These are phyloP conservation scores for Sphaeramia orbicularis DNA, from an alignment of 2,797 vertebrate genomes.

Conservation along the genomic window DNA sequence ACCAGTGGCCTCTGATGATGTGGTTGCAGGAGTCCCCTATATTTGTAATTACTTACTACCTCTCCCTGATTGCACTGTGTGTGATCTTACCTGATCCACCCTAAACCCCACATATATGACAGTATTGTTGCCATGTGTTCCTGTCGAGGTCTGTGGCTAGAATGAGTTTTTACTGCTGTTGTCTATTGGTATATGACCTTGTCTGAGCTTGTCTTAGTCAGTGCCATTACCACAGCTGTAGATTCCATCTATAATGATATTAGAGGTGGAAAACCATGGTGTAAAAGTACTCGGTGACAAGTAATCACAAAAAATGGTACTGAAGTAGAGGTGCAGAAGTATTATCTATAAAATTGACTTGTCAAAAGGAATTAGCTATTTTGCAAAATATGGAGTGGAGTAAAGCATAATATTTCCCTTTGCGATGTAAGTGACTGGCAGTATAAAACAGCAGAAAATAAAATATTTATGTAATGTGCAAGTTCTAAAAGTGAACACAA, in stretches of 20 bases:
- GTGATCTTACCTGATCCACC: constrained; percentile 8
- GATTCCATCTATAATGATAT: not conserved
- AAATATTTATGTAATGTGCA: too few species aligned
- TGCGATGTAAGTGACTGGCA: too few species aligned
- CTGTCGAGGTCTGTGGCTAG: not conserved
- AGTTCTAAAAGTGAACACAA: too few species aligned
- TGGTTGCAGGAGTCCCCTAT: not conserved
- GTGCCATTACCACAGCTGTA: not conserved
- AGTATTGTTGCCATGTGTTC: not conserved
- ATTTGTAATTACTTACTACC: constrained; percentile 10
- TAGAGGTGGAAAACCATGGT: too few species aligned
- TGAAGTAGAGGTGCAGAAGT: too few species aligned
- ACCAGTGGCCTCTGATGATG: constrained; percentile 15
- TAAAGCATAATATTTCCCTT: too few species aligned
- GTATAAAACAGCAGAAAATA: too few species aligned
- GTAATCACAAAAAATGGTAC: too few species aligned
- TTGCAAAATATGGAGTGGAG: too few species aligned
- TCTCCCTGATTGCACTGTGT: constrained; percentile 20
- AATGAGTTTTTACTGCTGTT: not conserved
- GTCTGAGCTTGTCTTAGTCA: constrained; percentile 1
- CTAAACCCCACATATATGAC: constrained; percentile 5
- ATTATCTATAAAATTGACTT: too few species aligned
- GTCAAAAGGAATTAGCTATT: too few species aligned
- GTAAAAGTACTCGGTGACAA: too few species aligned
- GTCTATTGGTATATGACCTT: constrained; percentile 13